These are phyloP conservation scores for Ceryle rudis DNA, from an alignment of 2,797 vertebrate genomes.

Conservation along the genomic window DNA sequence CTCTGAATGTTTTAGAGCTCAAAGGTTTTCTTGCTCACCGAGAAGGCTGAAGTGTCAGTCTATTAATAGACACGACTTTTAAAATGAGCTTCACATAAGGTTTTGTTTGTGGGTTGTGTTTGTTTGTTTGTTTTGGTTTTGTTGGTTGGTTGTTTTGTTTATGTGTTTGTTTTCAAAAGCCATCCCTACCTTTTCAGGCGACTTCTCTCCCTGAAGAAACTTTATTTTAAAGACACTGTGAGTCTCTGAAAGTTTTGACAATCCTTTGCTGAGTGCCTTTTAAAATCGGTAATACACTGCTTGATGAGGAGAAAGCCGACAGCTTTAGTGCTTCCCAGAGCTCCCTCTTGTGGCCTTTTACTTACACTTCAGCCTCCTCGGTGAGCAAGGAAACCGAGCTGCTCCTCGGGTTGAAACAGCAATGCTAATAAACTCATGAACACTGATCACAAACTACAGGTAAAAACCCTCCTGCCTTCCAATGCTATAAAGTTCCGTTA, in stretches of 20 bases:
- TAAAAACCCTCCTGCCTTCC: not conserved
- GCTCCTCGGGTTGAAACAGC: not conserved
- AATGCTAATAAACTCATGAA: not conserved
- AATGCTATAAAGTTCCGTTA: not conserved
- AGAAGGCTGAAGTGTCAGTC: too few species aligned
- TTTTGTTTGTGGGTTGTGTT: not conserved
- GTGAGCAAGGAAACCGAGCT: not conserved
- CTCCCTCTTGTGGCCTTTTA: constrained; percentile 49
- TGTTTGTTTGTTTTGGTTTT: not conserved
- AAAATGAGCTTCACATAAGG: too few species aligned
- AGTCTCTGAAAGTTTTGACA: not conserved
- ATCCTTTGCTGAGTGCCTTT: not conserved
- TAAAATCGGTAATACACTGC: fast-evolving
- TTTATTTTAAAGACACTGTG: not conserved
- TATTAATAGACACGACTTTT: too few species aligned
- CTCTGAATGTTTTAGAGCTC: too few species aligned
- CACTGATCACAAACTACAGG: not conserved
- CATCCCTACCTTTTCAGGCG: not conserved
- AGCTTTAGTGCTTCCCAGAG: not conserved
- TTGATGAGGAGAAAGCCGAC: fast-evolving
- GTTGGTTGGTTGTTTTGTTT: not conserved
- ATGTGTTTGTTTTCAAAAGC: not conserved
- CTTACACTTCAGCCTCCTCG: not conserved
- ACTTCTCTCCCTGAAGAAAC: not conserved
- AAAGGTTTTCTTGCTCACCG: too few species aligned